Percentiles rank a stretch among this genome's conserved stretches.
Conservation (phyloP, 1,140 invertebrate genomes). For the Acromyrmex heyeri region DNA sequence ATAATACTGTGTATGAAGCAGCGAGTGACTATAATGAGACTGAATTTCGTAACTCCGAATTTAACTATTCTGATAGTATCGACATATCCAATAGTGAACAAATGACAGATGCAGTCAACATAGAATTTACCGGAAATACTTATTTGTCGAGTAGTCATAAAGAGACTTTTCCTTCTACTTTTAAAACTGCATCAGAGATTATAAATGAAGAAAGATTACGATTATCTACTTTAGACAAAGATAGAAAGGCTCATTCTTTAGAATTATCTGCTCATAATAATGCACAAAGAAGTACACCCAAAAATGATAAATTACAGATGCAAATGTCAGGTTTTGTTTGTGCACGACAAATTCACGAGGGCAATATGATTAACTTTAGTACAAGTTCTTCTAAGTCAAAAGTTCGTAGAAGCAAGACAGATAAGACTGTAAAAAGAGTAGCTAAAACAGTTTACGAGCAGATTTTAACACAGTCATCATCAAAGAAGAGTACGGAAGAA, state of each 20-base stretch:
- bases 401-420: constrained; percentile 29
- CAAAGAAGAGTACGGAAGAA: constrained; percentile 18
- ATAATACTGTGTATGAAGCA: constrained; percentile 57
- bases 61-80: constrained; percentile 9
- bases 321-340: constrained; percentile 65
- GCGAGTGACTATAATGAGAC: constrained; percentile 62
- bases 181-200: constrained; percentile 79
- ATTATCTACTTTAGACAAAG: not conserved
- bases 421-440: constrained; percentile 52
- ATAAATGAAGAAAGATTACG: constrained; percentile 62
- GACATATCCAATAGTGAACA: constrained; percentile 6
- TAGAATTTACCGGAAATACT: constrained; percentile 12
- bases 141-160: not conserved
- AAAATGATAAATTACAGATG: not conserved
- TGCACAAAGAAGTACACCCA: not conserved
- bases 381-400: constrained; percentile 33
- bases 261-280: constrained; percentile 25
- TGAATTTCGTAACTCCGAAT: not conserved
- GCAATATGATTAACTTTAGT: not conserved
- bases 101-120: not conserved
- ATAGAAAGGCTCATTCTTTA: constrained; percentile 19
- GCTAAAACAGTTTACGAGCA: constrained; percentile 65
- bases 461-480: constrained; percentile 59
- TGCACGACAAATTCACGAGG: constrained; percentile 63
- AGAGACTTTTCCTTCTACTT: constrained; percentile 58